A percentile compares a stretch with the other conserved stretches of the same genome.
Evolutionary conservation across 2,113 vertebrate genomes (phyloP).

Genomic region (Prietella phreatophila): DNA sequence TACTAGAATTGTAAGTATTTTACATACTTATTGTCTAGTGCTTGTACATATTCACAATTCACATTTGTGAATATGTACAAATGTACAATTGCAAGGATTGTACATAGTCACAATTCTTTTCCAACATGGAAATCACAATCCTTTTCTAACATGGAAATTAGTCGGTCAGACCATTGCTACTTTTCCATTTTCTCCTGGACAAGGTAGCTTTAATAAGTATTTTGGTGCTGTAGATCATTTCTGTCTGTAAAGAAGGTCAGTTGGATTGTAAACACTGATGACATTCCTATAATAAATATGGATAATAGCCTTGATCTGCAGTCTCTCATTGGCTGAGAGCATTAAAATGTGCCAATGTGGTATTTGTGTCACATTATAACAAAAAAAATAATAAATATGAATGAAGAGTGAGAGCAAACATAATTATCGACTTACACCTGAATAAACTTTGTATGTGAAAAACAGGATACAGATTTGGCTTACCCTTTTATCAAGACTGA

Average conservation of each 20-base stretch:
- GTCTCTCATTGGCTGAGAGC: background rate
- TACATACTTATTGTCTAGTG: no score
- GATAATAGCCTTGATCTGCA: background rate
- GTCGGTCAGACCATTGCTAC: no score
- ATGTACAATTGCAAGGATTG: no score
- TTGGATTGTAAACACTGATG: background rate
- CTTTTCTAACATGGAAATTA: no score
- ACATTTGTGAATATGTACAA: no score
- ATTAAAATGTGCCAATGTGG: background rate
- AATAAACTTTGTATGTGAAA: background rate
- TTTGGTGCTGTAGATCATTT: background rate
- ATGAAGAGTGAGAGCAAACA: constrained; percentile 66
- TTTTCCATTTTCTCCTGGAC: background rate
- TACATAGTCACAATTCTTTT: no score
- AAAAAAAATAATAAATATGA: background rate
- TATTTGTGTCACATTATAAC: background rate
- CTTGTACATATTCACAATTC: no score
- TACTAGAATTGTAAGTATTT: no score
- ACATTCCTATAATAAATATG: background rate
- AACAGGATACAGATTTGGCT: background rate
- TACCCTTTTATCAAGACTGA: background rate
- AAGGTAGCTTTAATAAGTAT: no score
- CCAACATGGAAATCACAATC: no score
- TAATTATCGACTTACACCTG: background rate
- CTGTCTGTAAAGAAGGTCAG: background rate